These are phyloP conservation scores for Triops longicaudatus DNA, from an alignment of 1,140 invertebrate genomes.

Conservation along the genomic window DNA sequence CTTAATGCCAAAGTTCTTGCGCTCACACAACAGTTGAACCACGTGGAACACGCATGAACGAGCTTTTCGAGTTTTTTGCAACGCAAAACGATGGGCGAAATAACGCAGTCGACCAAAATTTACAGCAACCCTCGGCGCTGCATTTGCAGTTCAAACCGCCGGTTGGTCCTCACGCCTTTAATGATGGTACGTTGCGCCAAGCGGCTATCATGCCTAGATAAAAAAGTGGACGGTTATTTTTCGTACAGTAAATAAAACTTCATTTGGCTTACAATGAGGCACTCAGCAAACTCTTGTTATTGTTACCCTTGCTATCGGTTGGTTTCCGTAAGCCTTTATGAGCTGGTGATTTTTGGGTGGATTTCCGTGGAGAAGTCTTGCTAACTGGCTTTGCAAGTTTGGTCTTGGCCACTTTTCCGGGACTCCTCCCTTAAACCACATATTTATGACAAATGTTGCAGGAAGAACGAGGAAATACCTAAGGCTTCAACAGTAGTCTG, in stretches of 20 bases:
- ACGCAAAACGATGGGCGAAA: no score
- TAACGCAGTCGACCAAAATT: not conserved
- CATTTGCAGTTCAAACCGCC: conserved; percentile 27
- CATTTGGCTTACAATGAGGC: not conserved
- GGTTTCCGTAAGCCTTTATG: not conserved
- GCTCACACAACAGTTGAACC: conserved; percentile 22
- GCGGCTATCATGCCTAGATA: not conserved
- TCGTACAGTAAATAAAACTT: not conserved
- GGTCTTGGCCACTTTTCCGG: not conserved
- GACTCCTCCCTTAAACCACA: not conserved
- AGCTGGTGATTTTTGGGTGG: not conserved
- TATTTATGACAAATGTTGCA: not conserved
- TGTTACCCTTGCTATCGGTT: not conserved
- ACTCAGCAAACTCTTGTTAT: not conserved
- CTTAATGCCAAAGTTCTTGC: conserved; percentile 26
- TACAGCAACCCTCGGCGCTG: conserved; percentile 17
- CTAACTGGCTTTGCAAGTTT: conserved; percentile 3
- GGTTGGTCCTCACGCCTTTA: conserved; percentile 26
- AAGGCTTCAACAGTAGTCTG: conserved; percentile 20
- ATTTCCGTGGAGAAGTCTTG: conserved; percentile 13
- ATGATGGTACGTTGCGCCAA: conserved; percentile 6
- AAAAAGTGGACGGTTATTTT: not conserved
- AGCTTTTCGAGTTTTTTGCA: not conserved
- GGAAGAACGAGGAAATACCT: not conserved
- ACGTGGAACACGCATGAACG: not conserved